Evolutionary conservation across 2,113 vertebrate genomes (phyloP).

Genomic region (Pelodiscus sinensis): DNA sequence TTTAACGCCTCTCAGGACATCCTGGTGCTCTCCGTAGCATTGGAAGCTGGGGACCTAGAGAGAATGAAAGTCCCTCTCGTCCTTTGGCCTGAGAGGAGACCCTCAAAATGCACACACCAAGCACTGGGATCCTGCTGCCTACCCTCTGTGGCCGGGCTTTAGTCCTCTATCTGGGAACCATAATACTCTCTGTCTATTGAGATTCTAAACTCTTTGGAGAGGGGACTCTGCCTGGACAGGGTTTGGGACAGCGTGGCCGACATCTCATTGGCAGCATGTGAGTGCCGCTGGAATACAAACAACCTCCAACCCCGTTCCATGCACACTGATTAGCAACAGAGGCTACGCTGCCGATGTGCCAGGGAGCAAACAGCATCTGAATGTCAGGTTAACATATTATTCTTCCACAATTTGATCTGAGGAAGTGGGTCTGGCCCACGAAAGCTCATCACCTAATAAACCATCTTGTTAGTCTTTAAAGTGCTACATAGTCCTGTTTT

Average conservation of each 20-base stretch:
- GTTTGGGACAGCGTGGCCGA: rapidly evolving
- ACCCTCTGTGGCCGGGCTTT: too few relatives aligned
- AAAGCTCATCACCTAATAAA: too few relatives aligned
- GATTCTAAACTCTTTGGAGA: neutral
- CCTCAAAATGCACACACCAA: neutral
- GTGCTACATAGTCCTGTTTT: too few relatives aligned
- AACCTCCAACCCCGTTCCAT: neutral
- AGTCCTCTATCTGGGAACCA: neutral
- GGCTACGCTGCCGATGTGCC: rapidly evolving
- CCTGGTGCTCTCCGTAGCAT: neutral
- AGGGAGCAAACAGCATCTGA: too few relatives aligned
- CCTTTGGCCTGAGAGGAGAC: neutral
- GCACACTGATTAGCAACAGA: neutral
- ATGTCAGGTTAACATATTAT: neutral
- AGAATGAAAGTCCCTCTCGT: neutral
- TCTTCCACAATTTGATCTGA: too few relatives aligned
- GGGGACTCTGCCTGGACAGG: neutral
- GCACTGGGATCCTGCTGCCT: too few relatives aligned
- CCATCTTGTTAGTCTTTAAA: too few relatives aligned
- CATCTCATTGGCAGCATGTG: neutral
- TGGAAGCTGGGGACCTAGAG: neutral
- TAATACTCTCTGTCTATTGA: neutral
- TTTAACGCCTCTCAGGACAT: neutral
- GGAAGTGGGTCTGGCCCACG: too few relatives aligned
- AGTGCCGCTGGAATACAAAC: neutral